These are phyloP conservation scores for Crocidura indochinensis DNA, from an alignment of 2,797 vertebrate species.

Conservation along the genomic window DNA sequence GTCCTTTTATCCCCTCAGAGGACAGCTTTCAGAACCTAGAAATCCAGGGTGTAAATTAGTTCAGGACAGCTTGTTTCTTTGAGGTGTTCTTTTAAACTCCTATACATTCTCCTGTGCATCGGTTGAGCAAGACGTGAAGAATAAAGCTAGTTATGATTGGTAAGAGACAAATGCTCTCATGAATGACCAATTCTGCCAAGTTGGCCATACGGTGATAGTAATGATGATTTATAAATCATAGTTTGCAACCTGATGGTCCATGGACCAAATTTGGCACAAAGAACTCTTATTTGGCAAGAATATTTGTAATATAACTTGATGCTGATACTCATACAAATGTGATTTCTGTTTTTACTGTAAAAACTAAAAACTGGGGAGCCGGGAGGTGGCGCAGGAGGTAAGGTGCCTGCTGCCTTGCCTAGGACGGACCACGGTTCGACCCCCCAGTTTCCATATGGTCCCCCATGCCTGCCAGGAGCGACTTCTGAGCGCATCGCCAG, in stretches of 20 bases:
- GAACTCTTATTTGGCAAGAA: slow-evolving; percentile 22
- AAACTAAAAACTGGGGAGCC: slow-evolving; percentile 1
- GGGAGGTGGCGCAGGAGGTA: too few species aligned
- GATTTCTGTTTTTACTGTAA: slow-evolving; percentile 60
- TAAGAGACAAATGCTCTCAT: background rate
- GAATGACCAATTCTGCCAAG: slow-evolving; percentile 37
- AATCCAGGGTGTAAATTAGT: background rate
- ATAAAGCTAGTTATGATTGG: background rate
- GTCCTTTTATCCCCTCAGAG: background rate
- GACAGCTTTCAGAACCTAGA: background rate
- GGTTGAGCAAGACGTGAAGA: background rate
- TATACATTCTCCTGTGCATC: slow-evolving; percentile 10
- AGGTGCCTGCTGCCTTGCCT: too few species aligned
- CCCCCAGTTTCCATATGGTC: too few species aligned
- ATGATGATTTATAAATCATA: slow-evolving; percentile 79
- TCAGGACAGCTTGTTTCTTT: slow-evolving; percentile 22
- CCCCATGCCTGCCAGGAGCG: too few species aligned
- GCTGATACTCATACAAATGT: slow-evolving; percentile 54
- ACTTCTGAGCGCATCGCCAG: too few species aligned
- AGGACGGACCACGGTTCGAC: too few species aligned
- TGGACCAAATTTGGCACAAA: slow-evolving; percentile 62
- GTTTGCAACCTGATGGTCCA: slow-evolving; percentile 57
- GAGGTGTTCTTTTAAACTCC: background rate
- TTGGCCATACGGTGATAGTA: slow-evolving; percentile 72
- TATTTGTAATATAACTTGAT: slow-evolving; percentile 51